These are phyloP conservation scores for Punctoribates punctum DNA, from an alignment of 2,888 invertebrate species.

Conservation along the genomic window DNA sequence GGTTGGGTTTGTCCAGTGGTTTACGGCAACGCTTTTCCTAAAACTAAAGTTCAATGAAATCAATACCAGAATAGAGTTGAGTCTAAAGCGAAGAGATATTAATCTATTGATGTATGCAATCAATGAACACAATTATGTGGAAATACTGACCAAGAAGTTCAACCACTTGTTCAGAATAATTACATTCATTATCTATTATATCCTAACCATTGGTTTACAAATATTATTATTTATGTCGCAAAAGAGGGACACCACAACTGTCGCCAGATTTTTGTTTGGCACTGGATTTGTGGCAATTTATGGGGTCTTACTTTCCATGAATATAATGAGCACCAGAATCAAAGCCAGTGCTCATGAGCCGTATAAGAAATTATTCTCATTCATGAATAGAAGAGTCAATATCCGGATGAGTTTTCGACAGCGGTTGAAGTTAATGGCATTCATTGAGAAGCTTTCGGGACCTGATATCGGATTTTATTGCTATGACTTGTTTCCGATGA, in stretches of 20 bases:
- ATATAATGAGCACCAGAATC: not conserved
- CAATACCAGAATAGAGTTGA: not conserved
- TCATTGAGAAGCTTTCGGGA: too few relatives aligned
- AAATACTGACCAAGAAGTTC: not conserved
- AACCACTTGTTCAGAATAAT: not conserved
- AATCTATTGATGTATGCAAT: not conserved
- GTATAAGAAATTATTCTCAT: not conserved
- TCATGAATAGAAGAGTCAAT: too few relatives aligned
- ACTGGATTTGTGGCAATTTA: not conserved
- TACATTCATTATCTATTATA: slow-evolving; percentile 2
- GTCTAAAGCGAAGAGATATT: not conserved
- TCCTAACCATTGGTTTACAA: not conserved
- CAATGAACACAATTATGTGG: not conserved
- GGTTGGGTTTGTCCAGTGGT: not conserved
- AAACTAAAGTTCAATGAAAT: not conserved
- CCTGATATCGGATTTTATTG: too few relatives aligned
- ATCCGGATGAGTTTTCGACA: too few relatives aligned
- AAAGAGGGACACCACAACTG: not conserved
- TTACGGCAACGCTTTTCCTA: not conserved
- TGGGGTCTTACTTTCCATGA: not conserved
- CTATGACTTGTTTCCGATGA: too few relatives aligned
- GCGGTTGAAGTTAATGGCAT: too few relatives aligned
- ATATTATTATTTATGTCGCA: not conserved
- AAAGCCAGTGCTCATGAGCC: not conserved
- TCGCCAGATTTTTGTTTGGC: not conserved